Evolutionary conservation across 2,797 vertebrate genomes (phyloP).

Genomic region (Amniataba percoides): DNA sequence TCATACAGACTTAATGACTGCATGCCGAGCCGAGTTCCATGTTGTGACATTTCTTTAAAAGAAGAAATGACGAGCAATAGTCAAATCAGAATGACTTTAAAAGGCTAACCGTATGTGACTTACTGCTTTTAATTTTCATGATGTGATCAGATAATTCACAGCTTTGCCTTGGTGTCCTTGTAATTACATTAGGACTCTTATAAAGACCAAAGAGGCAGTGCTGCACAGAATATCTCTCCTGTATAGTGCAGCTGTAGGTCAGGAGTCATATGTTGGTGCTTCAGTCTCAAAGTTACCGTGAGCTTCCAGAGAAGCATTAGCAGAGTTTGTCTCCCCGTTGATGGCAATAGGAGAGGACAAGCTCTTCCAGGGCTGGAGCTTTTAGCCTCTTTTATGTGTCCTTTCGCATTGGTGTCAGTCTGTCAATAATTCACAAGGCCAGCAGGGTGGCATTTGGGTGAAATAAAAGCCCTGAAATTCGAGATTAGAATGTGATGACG

Average conservation of each 20-base stretch:
- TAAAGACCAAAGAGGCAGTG: constrained; percentile 66
- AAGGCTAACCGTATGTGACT: constrained; percentile 41
- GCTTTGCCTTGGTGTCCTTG: constrained; percentile 50
- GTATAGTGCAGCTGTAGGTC: constrained; percentile 60
- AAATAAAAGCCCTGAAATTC: constrained; percentile 85
- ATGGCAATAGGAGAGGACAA: constrained; percentile 80
- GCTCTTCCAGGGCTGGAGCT: constrained; percentile 79
- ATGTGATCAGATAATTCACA: constrained; percentile 65
- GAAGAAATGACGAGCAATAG: constrained; percentile 52
- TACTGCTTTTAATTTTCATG: constrained; percentile 56
- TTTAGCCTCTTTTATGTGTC: constrained; percentile 86
- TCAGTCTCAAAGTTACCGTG: constrained; percentile 61
- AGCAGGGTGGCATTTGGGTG: constrained; percentile 83
- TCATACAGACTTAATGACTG: constrained; percentile 66
- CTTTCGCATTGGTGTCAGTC: constrained; percentile 84
- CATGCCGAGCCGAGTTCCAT: constrained; percentile 49
- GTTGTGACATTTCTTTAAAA: constrained; percentile 44
- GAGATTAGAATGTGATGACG: constrained; percentile 84
- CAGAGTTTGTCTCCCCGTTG: constrained; percentile 69
- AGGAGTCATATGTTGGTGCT: constrained; percentile 64
- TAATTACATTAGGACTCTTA: constrained; percentile 34
- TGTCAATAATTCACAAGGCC: constrained; percentile 87
- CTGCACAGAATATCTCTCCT: constrained; percentile 40
- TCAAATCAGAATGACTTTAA: constrained; percentile 54
- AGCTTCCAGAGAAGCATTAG: constrained; percentile 70